Evolutionary conservation across 2,113 vertebrate species (phyloP).

Genomic region (Nymphicus hollandicus): DNA sequence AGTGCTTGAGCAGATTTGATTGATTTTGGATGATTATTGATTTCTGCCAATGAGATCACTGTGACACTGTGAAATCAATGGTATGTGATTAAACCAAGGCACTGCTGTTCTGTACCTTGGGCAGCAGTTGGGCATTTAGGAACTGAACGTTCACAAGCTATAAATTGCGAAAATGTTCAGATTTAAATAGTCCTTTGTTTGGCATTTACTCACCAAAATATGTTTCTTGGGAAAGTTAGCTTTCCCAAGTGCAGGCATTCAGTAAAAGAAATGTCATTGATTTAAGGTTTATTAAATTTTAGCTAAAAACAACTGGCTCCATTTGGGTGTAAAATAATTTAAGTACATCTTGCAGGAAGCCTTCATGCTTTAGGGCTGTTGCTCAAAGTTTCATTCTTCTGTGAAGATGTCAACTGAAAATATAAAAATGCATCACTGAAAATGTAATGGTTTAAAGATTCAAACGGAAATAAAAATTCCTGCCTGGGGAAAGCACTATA

Average conservation of each 20-base stretch:
- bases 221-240: slow-evolving; percentile 72
- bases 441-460: slow-evolving; percentile 76
- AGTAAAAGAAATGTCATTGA: slow-evolving; percentile 74
- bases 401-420: slow-evolving; percentile 81
- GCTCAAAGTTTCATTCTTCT: slow-evolving; percentile 74
- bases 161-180: slow-evolving; percentile 70
- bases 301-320: slow-evolving; percentile 76
- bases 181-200: slow-evolving; percentile 75
- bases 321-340: slow-evolving; percentile 79
- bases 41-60: slow-evolving; percentile 78
- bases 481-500: slow-evolving; percentile 74
- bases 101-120: slow-evolving; percentile 39
- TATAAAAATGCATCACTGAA: slow-evolving; percentile 80
- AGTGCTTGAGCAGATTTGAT: slow-evolving; percentile 71
- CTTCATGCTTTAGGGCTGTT: slow-evolving; percentile 73
- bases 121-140: slow-evolving; percentile 52
- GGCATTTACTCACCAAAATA: slow-evolving; percentile 70
- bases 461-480: slow-evolving; percentile 77
- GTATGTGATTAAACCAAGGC: slow-evolving; percentile 74
- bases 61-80: slow-evolving; percentile 76
- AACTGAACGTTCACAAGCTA: slow-evolving; percentile 69
- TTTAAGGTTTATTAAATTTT: slow-evolving; percentile 82
- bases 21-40: slow-evolving; percentile 84
- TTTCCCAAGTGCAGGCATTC: slow-evolving; percentile 68
- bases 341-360: slow-evolving; percentile 73